Base-by-base conservation (phyloP, 2,113 vertebrate genomes). In the Lepus europaeus region DNA sequence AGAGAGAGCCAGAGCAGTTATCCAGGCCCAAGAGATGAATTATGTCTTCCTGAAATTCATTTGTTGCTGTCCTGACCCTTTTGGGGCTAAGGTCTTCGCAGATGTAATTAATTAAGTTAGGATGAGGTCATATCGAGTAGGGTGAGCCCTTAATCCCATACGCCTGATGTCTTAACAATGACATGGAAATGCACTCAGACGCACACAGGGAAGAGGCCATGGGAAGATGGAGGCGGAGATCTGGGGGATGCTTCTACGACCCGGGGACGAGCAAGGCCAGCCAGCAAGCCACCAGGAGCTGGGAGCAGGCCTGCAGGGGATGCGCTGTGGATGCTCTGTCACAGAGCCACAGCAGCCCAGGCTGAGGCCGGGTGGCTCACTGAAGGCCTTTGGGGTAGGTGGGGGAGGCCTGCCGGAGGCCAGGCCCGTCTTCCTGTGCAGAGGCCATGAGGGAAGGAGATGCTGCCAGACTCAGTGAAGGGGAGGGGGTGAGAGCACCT, bases 401-500 rank as follows among this genome's bases (percentile, higher is more conserved):
- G 13, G 79, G 9, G 2, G 4, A 63, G 84, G 64, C 20, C 27
- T 53, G 16, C 77, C 69, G 59, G 17, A 49, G 79, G 76, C 14
- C 27, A 16, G 0, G 36, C 36, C 36, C 3, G 36, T 63, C 39
- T 33, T 70, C 20, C 27, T 31, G 25, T 45, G n/a, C 25, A 66
- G 49, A 86, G 29, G 29, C 49, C 59, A 7, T 5, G 69, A 45
- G 9, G 29, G 31, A 84, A 76, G 61, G 79, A 70, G 31, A 90
- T 29, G 29, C 29, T 39, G 11, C 1, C 29, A n/a, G 51, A 56
- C 33, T 63, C 59, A 12, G 78, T 64, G 68, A 80, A 89, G 20
- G 74, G 5, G 0, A 11, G 14, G 51, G 73, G 9, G 0, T 8
- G 16, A 22, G 27, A 23, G 9, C 25, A 56, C 8, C 0, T 5